These are phyloP conservation scores for Acromyrmex heyeri DNA, from an alignment of 1,140 invertebrate species.

Conservation along the genomic window DNA sequence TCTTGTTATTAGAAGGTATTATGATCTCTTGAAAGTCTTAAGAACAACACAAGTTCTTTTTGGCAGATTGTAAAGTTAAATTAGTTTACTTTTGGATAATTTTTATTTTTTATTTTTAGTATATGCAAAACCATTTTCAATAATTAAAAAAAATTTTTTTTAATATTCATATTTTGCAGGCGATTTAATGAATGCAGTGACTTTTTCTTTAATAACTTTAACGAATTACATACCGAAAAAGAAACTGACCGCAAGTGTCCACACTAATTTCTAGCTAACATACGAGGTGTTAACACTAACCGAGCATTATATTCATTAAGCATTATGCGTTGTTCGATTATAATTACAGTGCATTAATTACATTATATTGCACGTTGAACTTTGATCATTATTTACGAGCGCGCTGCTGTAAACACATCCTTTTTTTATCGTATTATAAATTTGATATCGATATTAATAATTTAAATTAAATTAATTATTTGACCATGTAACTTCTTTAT, in stretches of 20 bases:
- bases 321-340: slow-evolving; percentile 4
- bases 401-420: neutral
- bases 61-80: too few relatives aligned
- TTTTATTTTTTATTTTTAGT: too few relatives aligned
- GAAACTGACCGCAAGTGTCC: neutral
- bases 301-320: slow-evolving; percentile 10
- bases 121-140: too few relatives aligned
- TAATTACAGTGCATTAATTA: slow-evolving; percentile 34
- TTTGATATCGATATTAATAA: neutral
- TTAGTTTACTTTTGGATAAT: too few relatives aligned
- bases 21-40: too few relatives aligned
- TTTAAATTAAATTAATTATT: slow-evolving; percentile 2
- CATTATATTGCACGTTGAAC: neutral
- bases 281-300: neutral
- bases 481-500: neutral
- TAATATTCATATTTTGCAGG: neutral
- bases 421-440: slow-evolving; percentile 12
- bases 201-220: slow-evolving; percentile 14
- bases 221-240: neutral
- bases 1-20: too few relatives aligned
- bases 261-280: neutral
- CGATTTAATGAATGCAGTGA: neutral
- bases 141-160: too few relatives aligned
- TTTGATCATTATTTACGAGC: slow-evolving; percentile 3
- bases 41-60: too few relatives aligned